Conservation (phyloP, 2,113 vertebrate species). For the Melozone crissalis region DNA sequence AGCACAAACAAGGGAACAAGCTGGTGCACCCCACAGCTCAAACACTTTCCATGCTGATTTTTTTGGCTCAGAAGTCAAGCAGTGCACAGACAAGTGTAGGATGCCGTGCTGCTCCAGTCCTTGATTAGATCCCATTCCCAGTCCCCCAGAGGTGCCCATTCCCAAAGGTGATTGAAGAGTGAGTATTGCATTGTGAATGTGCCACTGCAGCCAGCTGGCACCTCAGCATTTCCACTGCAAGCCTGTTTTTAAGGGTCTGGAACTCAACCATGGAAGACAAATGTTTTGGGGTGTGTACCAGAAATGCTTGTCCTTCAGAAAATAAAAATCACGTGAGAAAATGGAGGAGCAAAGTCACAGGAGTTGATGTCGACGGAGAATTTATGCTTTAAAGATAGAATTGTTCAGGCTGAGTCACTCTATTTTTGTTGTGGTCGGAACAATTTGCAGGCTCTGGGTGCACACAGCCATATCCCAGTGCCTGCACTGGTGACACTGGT, state of each 20-base stretch:
- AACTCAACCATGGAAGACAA: neutral
- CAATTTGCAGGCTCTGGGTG: neutral
- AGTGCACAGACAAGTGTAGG: neutral
- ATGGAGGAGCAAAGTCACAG: neutral
- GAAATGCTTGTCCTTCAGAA: neutral
- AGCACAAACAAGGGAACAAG: neutral
- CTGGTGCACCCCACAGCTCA: neutral
- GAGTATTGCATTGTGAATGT: neutral
- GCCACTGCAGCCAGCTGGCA: conserved; percentile 29
- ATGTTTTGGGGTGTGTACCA: neutral
- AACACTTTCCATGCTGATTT: neutral
- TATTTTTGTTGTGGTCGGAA: neutral
- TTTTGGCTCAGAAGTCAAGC: neutral
- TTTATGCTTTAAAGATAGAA: neutral
- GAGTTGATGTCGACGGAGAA: neutral
- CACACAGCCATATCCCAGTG: neutral
- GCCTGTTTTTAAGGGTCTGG: conserved; percentile 42
- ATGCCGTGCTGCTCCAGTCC: neutral
- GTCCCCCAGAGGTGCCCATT: neutral
- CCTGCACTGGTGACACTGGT: neutral
- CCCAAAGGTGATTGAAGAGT: no score
- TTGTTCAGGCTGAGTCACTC: neutral
- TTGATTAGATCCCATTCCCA: neutral
- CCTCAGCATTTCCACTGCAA: conserved; percentile 3
- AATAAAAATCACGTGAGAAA: neutral